Conservation (phyloP, 2,888 invertebrate genomes). For the Campoplex capitator region DNA sequence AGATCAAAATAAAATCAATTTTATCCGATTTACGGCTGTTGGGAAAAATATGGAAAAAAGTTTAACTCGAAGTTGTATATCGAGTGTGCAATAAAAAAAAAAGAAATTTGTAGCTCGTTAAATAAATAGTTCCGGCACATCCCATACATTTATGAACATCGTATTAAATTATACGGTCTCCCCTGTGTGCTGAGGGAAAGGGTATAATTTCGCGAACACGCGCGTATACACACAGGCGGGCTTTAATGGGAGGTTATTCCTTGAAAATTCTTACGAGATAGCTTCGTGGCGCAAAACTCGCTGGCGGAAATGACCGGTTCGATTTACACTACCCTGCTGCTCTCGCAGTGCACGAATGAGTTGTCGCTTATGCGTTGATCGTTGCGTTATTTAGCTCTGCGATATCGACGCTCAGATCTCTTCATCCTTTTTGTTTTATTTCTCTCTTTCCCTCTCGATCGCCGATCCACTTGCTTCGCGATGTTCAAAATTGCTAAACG, state of each 20-base stretch:
- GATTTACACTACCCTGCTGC: neutral
- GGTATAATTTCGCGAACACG: neutral
- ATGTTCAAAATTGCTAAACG: slow-evolving; percentile 70
- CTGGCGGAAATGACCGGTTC: neutral
- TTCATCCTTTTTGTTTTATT: slow-evolving; percentile 20
- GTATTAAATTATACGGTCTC: neutral
- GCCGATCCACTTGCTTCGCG: neutral
- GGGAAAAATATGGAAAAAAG: neutral
- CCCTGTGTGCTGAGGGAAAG: neutral
- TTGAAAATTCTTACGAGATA: neutral
- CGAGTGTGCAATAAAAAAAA: neutral
- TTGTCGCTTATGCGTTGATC: neutral
- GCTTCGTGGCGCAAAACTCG: neutral
- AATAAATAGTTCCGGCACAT: neutral
- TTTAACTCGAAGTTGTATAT: neutral
- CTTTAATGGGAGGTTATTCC: neutral
- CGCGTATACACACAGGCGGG: neutral
- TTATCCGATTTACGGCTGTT: neutral
- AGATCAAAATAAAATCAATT: neutral
- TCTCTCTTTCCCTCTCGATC: slow-evolving; percentile 54
- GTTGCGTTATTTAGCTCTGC: slow-evolving; percentile 3
- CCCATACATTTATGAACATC: neutral
- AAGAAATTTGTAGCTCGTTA: neutral
- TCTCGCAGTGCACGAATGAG: neutral
- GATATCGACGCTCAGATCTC: slow-evolving; percentile 46